These are phyloP conservation scores for Orthosia gothica DNA, from an alignment of 2,888 invertebrate species.

Conservation along the genomic window DNA sequence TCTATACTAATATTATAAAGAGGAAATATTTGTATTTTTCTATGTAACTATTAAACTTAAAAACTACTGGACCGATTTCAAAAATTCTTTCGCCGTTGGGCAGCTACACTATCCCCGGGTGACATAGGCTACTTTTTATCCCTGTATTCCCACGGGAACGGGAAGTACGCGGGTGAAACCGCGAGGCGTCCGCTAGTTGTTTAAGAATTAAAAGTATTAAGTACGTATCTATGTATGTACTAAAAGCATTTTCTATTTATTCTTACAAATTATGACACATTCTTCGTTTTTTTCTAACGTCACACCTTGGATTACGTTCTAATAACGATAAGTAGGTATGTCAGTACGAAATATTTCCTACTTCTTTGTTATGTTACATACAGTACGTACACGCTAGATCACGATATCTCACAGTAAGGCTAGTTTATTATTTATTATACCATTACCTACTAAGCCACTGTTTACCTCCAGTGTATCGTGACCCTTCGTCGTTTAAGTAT, in stretches of 20 bases:
- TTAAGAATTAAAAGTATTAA: not conserved
- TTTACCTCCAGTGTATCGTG: conserved; percentile 39
- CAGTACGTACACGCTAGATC: conserved; percentile 41
- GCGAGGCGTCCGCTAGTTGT: too few relatives aligned
- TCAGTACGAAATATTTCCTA: conserved; percentile 64
- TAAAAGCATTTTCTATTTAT: conserved; percentile 5
- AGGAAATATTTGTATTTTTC: too few relatives aligned
- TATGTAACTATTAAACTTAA: too few relatives aligned
- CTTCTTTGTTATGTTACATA: conserved; percentile 61
- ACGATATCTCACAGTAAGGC: conserved; percentile 49
- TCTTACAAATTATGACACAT: conserved; percentile 10
- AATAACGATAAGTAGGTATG: conserved; percentile 25
- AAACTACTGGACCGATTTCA: too few relatives aligned
- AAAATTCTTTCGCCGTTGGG: too few relatives aligned
- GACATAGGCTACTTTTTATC: too few relatives aligned
- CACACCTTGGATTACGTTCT: conserved; percentile 35
- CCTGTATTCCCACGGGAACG: too few relatives aligned
- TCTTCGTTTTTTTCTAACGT: conserved; percentile 40
- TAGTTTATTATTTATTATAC: conserved; percentile 40
- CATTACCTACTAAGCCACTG: conserved; percentile 52
- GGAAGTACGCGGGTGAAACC: too few relatives aligned
- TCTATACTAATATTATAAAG: too few relatives aligned
- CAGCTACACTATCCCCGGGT: too few relatives aligned
- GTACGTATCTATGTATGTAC: not conserved
- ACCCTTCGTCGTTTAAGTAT: conserved; percentile 27